These are phyloP conservation scores for Sinocyclocheilus grahami DNA, from an alignment of 2,113 vertebrate species.

Conservation along the genomic window DNA sequence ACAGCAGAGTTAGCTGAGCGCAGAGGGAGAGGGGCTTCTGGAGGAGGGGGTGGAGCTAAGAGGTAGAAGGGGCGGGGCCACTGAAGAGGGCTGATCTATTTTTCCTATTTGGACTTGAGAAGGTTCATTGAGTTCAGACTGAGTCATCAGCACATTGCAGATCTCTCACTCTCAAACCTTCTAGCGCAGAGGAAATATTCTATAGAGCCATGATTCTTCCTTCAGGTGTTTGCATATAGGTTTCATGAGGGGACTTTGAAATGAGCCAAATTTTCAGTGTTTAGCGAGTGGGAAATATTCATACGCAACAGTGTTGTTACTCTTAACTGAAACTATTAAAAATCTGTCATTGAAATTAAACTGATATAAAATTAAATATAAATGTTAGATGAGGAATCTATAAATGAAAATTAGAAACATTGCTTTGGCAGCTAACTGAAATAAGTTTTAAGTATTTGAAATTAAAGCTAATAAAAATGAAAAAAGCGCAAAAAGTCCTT, in stretches of 20 bases:
- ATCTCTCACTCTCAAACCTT: conserved; percentile 23
- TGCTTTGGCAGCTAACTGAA: no score
- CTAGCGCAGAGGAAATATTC: conserved; percentile 26
- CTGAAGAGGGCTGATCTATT: not conserved
- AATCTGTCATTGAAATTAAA: no score
- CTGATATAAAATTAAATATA: no score
- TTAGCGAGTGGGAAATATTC: conserved; percentile 1
- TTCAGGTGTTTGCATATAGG: not conserved
- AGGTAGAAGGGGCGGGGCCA: not conserved
- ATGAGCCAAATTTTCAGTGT: conserved; percentile 25
- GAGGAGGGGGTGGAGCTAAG: not conserved
- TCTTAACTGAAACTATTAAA: not conserved
- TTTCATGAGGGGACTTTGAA: conserved; percentile 17
- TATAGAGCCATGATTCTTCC: conserved; percentile 18
- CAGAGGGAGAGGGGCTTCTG: not conserved
- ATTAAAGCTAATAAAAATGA: not conserved
- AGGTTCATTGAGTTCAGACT: conserved; percentile 49
- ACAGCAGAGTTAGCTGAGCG: conserved; percentile 52
- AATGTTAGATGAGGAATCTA: no score
- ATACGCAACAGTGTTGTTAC: not conserved
- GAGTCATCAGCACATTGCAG: conserved; percentile 41
- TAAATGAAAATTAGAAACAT: no score
- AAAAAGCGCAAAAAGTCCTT: no score
- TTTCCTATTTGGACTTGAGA: not conserved
- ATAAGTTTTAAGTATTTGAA: not conserved